These are phyloP conservation scores for Eupithecia tripunctaria DNA, from an alignment of 2,888 invertebrate genomes.

Conservation along the genomic window DNA sequence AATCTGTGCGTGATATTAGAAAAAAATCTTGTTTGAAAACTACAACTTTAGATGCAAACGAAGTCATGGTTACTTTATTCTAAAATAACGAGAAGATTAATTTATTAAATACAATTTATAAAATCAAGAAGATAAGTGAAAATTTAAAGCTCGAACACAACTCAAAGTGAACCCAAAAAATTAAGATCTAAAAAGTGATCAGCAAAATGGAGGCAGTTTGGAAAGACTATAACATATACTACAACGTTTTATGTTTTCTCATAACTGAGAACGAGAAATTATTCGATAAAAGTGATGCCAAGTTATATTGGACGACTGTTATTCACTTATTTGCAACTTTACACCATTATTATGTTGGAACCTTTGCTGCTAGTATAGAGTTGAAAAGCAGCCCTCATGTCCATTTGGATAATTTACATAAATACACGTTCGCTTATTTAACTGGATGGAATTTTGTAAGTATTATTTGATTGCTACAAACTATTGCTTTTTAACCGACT, in stretches of 20 bases:
- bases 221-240: constrained; percentile 70
- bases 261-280: constrained; percentile 76
- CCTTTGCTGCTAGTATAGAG: constrained; percentile 54
- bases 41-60: background rate
- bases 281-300: constrained; percentile 68
- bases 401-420: constrained; percentile 59
- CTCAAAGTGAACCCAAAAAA: background rate
- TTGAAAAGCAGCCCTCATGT: constrained; percentile 46
- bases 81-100: background rate
- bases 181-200: background rate
- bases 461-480: constrained; percentile 44
- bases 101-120: background rate
- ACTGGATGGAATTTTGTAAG: constrained; percentile 79
- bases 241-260: constrained; percentile 71
- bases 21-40: background rate
- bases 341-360: constrained; percentile 59
- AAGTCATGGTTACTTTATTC: background rate
- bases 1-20: background rate
- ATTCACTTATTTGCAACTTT: constrained; percentile 58
- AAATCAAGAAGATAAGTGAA: background rate
- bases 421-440: constrained; percentile 57
- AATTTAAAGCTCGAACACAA: background rate
- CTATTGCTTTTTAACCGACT: too few species aligned
- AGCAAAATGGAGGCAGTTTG: constrained; percentile 63
- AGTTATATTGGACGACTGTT: constrained; percentile 72